Evolutionary conservation across 2,888 invertebrate species (phyloP).

Genomic region (Hemithea aestivaria): DNA sequence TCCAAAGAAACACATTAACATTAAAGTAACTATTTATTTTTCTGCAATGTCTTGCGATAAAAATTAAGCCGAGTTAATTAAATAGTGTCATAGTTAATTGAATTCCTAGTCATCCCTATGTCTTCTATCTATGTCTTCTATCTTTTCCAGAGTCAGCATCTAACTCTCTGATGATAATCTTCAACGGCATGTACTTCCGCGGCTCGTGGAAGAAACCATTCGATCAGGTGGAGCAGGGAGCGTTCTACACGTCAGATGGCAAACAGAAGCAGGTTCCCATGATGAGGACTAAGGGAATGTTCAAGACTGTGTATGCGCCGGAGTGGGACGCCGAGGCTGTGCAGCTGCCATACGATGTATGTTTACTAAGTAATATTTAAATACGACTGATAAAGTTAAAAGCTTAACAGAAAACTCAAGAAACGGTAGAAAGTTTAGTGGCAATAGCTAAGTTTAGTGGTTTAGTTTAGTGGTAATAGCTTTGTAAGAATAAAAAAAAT

Average conservation of each 20-base stretch:
- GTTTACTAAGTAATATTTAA: slow-evolving; percentile 39
- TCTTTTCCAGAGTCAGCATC: slow-evolving; percentile 58
- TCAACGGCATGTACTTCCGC: slow-evolving; percentile 88
- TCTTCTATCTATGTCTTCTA: no score
- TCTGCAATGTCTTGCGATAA: no score
- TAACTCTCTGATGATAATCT: slow-evolving; percentile 83
- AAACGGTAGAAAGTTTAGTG: no score
- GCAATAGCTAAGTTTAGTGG: slow-evolving; percentile 2
- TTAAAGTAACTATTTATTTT: no score
- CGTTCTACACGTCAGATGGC: slow-evolving; percentile 81
- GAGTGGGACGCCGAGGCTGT: slow-evolving; percentile 83
- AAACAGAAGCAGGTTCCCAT: slow-evolving; percentile 81
- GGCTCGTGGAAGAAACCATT: slow-evolving; percentile 87
- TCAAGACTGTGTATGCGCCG: slow-evolving; percentile 80
- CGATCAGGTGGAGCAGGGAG: slow-evolving; percentile 70
- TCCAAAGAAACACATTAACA: no score
- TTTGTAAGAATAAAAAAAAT: no score
- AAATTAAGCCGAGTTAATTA: no score
- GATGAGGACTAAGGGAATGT: slow-evolving; percentile 83
- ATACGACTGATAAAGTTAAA: no score
- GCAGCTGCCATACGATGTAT: slow-evolving; percentile 86
- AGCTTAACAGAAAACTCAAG: no score
- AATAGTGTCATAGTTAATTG: no score
- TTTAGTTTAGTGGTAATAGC: no score
- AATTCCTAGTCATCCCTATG: no score